Evolutionary conservation across 2,888 invertebrate genomes (phyloP).

Genomic region (Cheilosia pagana): DNA sequence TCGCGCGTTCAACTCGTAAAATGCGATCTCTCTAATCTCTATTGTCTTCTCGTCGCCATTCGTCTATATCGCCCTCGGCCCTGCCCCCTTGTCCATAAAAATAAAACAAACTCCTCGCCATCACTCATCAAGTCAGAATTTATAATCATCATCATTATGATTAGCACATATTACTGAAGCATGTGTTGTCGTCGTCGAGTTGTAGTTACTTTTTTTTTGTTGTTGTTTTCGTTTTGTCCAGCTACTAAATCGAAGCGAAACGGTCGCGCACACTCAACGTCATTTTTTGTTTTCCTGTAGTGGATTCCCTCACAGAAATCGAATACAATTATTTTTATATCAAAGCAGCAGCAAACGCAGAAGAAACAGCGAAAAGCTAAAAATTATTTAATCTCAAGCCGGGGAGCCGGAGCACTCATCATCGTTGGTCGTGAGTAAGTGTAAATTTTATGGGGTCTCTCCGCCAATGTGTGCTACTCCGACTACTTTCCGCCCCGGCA

Average conservation of each 20-base stretch:
- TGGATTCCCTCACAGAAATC: slow-evolving; percentile 64
- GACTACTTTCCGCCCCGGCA: neutral
- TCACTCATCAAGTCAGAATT: slow-evolving; percentile 60
- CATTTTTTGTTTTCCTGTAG: slow-evolving; percentile 53
- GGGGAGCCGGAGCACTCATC: slow-evolving; percentile 38
- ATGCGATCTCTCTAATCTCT: slow-evolving; percentile 61
- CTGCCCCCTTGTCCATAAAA: neutral
- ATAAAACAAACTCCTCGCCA: slow-evolving; percentile 8
- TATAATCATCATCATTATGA: slow-evolving; percentile 69
- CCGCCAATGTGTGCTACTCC: slow-evolving; percentile 44
- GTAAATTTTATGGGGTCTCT: slow-evolving; percentile 67
- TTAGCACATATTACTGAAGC: slow-evolving; percentile 65
- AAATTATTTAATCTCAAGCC: slow-evolving; percentile 69
- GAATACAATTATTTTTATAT: slow-evolving; percentile 34
- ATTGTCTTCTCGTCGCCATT: slow-evolving; percentile 45
- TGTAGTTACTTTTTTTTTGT: slow-evolving; percentile 33
- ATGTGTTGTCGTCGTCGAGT: slow-evolving; percentile 30
- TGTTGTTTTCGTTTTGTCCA: too few relatives aligned
- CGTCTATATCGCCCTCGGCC: neutral
- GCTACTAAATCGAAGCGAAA: slow-evolving; percentile 45
- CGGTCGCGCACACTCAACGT: slow-evolving; percentile 69
- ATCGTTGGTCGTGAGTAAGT: slow-evolving; percentile 63
- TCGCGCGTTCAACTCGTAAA: slow-evolving; percentile 36
- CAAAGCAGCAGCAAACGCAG: neutral
- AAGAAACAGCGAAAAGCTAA: slow-evolving; percentile 15